Conservation (phyloP, 2,113 vertebrate species). For the Rhipidura dahli region DNA sequence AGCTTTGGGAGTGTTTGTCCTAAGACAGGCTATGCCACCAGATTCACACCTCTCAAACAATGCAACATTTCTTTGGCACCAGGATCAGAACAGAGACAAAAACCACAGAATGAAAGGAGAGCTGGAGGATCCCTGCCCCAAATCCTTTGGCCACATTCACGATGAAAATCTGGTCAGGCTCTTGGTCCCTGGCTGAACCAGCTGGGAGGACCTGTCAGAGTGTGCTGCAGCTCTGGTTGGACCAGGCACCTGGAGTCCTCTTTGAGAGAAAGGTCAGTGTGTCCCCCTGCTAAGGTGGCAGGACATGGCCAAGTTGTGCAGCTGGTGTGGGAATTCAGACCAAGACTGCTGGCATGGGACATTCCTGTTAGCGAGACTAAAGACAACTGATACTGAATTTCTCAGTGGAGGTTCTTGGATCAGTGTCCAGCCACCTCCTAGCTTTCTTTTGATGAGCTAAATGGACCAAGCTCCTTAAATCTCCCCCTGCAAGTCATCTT, state of each 20-base stretch:
- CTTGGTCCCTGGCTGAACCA: not conserved
- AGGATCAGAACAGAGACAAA: constrained; percentile 4
- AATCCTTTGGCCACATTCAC: not conserved
- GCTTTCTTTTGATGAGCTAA: not conserved
- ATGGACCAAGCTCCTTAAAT: not conserved
- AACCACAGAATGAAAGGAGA: constrained; percentile 27
- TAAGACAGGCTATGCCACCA: not conserved
- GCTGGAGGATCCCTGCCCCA: not conserved
- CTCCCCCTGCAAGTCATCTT: not conserved
- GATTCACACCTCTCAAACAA: constrained; percentile 20
- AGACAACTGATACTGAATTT: not conserved
- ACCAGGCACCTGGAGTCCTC: not conserved
- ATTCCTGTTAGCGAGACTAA: not conserved
- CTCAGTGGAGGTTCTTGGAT: not conserved
- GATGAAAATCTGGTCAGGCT: not conserved
- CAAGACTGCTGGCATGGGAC: not conserved
- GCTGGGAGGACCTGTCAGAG: not conserved
- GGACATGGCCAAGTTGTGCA: not conserved
- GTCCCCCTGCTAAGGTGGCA: not conserved
- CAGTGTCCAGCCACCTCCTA: not conserved
- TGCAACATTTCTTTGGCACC: not conserved
- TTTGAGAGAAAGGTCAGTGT: not conserved
- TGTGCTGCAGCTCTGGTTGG: not conserved
- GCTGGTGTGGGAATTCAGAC: not conserved
- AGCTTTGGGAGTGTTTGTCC: not conserved